These are phyloP conservation scores for Podiceps cristatus DNA, from an alignment of 2,113 vertebrate genomes.

Conservation along the genomic window DNA sequence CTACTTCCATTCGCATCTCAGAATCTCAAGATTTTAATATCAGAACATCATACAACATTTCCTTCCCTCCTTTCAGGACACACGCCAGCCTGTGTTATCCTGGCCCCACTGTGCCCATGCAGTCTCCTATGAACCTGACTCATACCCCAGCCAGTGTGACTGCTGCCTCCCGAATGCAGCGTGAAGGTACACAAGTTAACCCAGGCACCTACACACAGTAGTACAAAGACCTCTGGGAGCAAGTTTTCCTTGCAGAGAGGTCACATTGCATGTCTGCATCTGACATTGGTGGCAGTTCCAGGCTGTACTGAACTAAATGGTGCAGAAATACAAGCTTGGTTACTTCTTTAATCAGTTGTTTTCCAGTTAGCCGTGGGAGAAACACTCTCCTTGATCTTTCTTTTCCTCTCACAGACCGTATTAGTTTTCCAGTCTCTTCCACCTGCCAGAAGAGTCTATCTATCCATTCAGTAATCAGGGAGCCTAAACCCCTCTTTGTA, in stretches of 20 bases:
- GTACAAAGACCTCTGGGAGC: neutral
- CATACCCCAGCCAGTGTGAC: fast-evolving
- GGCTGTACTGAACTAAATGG: neutral
- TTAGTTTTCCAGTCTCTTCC: neutral
- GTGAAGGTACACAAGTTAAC: neutral
- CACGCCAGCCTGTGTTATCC: neutral
- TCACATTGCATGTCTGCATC: neutral
- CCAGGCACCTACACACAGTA: fast-evolving
- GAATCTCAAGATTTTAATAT: neutral
- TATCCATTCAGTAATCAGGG: neutral
- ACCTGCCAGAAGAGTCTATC: neutral
- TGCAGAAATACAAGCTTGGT: neutral
- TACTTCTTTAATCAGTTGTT: neutral
- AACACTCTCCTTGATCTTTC: neutral
- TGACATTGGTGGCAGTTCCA: neutral
- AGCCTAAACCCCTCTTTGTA: neutral
- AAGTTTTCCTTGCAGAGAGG: neutral
- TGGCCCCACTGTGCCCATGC: fast-evolving
- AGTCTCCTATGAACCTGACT: neutral
- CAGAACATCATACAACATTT: neutral
- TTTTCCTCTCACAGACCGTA: neutral
- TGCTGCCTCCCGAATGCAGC: neutral
- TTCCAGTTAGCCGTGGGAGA: neutral
- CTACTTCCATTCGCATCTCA: neutral
- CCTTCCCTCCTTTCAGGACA: neutral